Evolutionary conservation across 2,888 invertebrate genomes (phyloP), one percentile per base, ranked within the genome.

Genomic region (Pseudanteris insignis): DNA sequence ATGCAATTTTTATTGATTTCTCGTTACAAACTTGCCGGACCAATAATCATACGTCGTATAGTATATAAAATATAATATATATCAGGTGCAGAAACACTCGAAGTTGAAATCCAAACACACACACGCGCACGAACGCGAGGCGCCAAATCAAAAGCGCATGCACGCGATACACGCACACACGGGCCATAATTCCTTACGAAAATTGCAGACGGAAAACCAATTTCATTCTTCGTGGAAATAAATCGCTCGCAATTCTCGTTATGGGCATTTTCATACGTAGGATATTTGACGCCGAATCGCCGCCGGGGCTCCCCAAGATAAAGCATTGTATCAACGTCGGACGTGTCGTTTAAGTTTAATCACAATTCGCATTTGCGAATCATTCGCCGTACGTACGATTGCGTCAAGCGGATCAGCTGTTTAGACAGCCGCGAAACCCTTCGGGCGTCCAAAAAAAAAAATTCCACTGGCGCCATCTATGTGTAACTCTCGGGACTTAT

Each of bases 321-420:
- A 36, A 48, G 43, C 36, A 48, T 57, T 57, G 48, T 58, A 44
- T 50, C 50, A 44, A 18, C 18, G 37, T 38, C 32, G 50, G 18
- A 50, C 36, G 38, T 18, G 50, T 44, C 44, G 50, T 58, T 58
- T 58, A 50, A 58, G 58, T 50, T 58, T 44, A 44, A 50, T 58
- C 58, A 38, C 38, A 30, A 29, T 30, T 34, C 44, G 47, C 50
- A 50, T 50, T 50, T 58, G 37, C 48, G 50, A 58, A 51, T 58
- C 51, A 58, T 44, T 40, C 33, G 32, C 44, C 32, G 44, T 38
- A 58, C 48, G 43, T 50, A 48, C 41, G 34, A 38, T 40, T 24
- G 28, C 46, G 46, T 28, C 33, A 32, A 48, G 33, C 36, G 41
- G 30, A 25, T 26, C 43, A 32, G 18, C 29, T 44, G 32, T 58